These are phyloP conservation scores for Pleuronectes platessa DNA, from an alignment of 2,113 vertebrate genomes.

Conservation along the genomic window DNA sequence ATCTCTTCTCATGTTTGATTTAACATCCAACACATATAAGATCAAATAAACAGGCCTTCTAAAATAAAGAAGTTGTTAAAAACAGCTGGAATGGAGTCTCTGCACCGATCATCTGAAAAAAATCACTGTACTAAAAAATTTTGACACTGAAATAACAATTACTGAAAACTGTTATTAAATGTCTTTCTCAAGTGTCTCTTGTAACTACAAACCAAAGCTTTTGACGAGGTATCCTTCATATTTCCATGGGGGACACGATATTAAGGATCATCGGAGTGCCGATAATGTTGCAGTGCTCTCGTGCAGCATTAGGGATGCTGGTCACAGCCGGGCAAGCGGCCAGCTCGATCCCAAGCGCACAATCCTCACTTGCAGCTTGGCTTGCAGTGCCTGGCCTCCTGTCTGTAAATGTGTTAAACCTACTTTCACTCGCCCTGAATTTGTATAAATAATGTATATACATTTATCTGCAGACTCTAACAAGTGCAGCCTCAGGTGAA, in stretches of 20 bases:
- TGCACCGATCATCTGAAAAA: too few species aligned
- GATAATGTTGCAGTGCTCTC: conserved; percentile 35
- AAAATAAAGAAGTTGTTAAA: too few species aligned
- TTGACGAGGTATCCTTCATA: not conserved
- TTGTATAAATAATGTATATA: conserved; percentile 84
- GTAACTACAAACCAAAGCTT: not conserved
- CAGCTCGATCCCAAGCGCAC: conserved; percentile 48
- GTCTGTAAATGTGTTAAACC: conserved; percentile 79
- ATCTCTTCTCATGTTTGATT: too few species aligned
- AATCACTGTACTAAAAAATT: too few species aligned
- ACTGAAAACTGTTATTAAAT: not conserved
- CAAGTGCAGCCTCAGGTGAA: conserved; percentile 82
- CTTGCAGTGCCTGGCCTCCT: conserved; percentile 75
- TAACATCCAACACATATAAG: too few species aligned
- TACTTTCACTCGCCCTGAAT: conserved; percentile 78
- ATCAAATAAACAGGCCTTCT: too few species aligned
- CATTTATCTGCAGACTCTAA: conserved; percentile 82
- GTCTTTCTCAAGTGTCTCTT: not conserved
- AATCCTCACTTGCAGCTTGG: conserved; percentile 70
- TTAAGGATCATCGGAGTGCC: conserved; percentile 25
- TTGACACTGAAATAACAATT: too few species aligned
- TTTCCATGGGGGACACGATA: conserved; percentile 1
- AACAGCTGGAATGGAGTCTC: too few species aligned
- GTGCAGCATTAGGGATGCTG: conserved; percentile 60
- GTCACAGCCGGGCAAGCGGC: conserved; percentile 58